These are phyloP conservation scores for Cheilinus undulatus DNA, from an alignment of 2,113 vertebrate genomes.

Conservation along the genomic window DNA sequence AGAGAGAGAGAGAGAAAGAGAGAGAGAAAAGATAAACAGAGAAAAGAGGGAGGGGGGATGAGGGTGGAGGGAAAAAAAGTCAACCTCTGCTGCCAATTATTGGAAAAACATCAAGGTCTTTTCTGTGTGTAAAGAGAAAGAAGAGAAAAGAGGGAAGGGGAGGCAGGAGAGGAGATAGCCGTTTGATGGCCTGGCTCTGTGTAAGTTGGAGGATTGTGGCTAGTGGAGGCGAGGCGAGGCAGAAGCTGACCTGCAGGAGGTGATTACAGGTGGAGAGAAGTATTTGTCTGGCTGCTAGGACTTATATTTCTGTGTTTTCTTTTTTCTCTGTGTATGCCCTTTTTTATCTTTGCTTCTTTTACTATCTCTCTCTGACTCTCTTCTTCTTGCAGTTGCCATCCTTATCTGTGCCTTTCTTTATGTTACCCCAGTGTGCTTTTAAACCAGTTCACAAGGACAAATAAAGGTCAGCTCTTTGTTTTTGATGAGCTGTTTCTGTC, in stretches of 20 bases:
- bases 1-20: slow-evolving; percentile 26
- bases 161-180: slow-evolving; percentile 49
- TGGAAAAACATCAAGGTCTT: slow-evolving; percentile 85
- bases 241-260: slow-evolving; percentile 68
- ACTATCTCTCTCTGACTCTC: slow-evolving; percentile 46
- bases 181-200: slow-evolving; percentile 72
- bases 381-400: slow-evolving; percentile 32
- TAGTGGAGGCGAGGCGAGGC: slow-evolving; percentile 45
- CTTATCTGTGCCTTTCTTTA: slow-evolving; percentile 50
- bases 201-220: slow-evolving; percentile 60
- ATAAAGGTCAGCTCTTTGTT: slow-evolving; percentile 68
- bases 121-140: slow-evolving; percentile 72
- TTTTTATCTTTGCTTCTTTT: slow-evolving; percentile 40
- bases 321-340: slow-evolving; percentile 15
- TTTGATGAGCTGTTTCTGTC: slow-evolving; percentile 1
- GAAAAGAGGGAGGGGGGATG: slow-evolving; percentile 19
- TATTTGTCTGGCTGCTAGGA: slow-evolving; percentile 53
- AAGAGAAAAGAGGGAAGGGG: slow-evolving; percentile 59
- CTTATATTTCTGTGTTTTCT: slow-evolving; percentile 21
- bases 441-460: slow-evolving; percentile 58
- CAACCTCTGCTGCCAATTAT: slow-evolving; percentile 85
- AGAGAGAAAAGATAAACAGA: slow-evolving; percentile 44
- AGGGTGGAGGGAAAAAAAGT: slow-evolving; percentile 53
- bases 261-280: slow-evolving; percentile 69
- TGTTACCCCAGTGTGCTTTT: slow-evolving; percentile 30